Evolutionary conservation across 2,888 invertebrate species (phyloP).

Genomic region (Drosophila neonasuta): DNA sequence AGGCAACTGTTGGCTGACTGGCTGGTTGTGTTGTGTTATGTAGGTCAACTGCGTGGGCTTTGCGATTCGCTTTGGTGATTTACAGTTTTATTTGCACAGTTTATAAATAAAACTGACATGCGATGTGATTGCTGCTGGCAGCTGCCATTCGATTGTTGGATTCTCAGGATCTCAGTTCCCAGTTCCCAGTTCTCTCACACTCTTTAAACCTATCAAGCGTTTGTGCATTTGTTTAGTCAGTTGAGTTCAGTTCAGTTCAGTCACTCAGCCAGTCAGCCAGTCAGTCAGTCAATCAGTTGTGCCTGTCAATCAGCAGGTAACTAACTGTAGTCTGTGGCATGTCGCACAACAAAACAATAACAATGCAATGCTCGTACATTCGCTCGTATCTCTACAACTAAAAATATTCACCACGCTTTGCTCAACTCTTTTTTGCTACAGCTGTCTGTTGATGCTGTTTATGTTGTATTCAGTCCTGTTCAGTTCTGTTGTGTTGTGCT

Average conservation of each 20-base stretch:
- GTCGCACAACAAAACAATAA: conserved; percentile 39
- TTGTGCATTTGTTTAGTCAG: conserved; percentile 34
- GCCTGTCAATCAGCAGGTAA: conserved; percentile 61
- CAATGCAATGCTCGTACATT: conserved; percentile 22
- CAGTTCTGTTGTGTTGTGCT: conserved; percentile 18
- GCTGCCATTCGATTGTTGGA: conserved; percentile 49
- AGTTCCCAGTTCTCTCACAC: background rate
- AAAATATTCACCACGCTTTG: conserved; percentile 65
- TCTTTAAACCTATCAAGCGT: conserved; percentile 24
- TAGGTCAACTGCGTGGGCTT: conserved; percentile 42
- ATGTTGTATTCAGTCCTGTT: conserved; percentile 23
- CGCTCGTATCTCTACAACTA: conserved; percentile 4
- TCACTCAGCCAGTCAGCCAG: conserved; percentile 35
- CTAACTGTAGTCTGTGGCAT: conserved; percentile 31
- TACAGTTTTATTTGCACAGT: conserved; percentile 74
- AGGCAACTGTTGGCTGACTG: background rate
- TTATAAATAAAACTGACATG: conserved; percentile 72
- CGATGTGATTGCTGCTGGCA: conserved; percentile 55
- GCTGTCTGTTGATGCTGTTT: conserved; percentile 20
- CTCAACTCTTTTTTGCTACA: conserved; percentile 61
- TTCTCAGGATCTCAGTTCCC: conserved; percentile 33
- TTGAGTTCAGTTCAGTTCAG: conserved; percentile 33
- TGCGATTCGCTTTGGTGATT: conserved; percentile 49
- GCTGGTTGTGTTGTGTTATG: conserved; percentile 18
- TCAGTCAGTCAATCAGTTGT: conserved; percentile 57